Percentiles rank a stretch among this genome's conserved stretches.
Evolutionary conservation across 2,113 vertebrate species (phyloP).

Genomic region (Dunckerocampus dactyliophorus): DNA sequence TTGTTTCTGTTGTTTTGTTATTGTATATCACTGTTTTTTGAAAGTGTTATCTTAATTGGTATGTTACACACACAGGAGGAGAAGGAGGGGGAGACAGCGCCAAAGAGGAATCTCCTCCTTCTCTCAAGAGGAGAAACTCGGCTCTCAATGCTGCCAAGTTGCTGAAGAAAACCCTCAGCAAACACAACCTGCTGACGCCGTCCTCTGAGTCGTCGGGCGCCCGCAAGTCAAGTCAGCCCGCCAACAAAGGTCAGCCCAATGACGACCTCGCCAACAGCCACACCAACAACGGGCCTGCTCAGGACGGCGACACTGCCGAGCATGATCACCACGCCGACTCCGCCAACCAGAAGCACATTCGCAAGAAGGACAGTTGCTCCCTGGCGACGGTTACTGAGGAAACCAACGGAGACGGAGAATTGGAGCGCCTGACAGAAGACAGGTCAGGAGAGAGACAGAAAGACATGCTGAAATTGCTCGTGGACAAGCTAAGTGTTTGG

Average conservation of each 20-base stretch:
- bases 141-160: conserved; percentile 79
- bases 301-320: conserved; percentile 45
- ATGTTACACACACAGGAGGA: conserved; percentile 2
- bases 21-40: background rate
- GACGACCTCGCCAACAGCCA: conserved; percentile 3
- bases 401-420: conserved; percentile 36
- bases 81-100: conserved; percentile 11
- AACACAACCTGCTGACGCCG: conserved; percentile 74
- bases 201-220: background rate
- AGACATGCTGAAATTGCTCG: background rate
- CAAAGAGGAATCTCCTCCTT: conserved; percentile 51
- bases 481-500: background rate
- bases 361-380: conserved; percentile 79
- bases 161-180: conserved; percentile 84
- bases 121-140: conserved; percentile 67
- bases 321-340: conserved; percentile 57
- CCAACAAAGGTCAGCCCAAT: background rate
- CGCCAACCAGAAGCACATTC: conserved; percentile 68
- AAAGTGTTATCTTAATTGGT: background rate
- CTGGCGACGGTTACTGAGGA: conserved; percentile 88
- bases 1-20: too few species aligned
- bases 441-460: conserved; percentile 18
- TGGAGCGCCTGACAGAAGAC: conserved; percentile 10
- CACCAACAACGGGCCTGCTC: conserved; percentile 5
- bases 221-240: too few species aligned